A percentile compares a stretch with the other conserved stretches of the same genome.
Conservation (phyloP, 2,888 invertebrate species). For the Microdon myrmicae region DNA sequence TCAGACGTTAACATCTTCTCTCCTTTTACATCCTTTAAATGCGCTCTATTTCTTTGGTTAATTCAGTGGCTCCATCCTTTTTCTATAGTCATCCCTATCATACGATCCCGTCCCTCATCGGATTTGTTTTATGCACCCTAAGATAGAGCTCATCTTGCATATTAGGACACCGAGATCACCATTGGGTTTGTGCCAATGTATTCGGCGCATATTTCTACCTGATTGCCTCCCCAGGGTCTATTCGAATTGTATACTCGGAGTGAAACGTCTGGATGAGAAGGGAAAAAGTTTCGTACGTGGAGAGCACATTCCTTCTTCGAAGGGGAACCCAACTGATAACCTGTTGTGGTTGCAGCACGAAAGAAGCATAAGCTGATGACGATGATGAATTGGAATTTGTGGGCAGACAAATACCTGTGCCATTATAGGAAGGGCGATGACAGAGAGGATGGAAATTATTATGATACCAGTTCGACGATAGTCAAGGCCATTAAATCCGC, state of each 20-base stretch:
- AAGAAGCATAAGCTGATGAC: slow-evolving; percentile 21
- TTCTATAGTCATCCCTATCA: too few species aligned
- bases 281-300: too few species aligned
- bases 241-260: slow-evolving; percentile 3
- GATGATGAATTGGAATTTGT: slow-evolving; percentile 45
- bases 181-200: too few species aligned
- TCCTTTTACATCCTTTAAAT: too few species aligned
- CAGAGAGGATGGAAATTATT: slow-evolving; percentile 18
- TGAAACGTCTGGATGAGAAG: not conserved
- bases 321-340: slow-evolving; percentile 50
- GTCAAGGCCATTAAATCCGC: slow-evolving; percentile 44
- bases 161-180: slow-evolving; percentile 47
- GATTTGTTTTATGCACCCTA: slow-evolving; percentile 43
- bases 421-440: too few species aligned
- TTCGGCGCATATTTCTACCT: slow-evolving; percentile 26
- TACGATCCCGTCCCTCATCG: too few species aligned
- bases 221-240: slow-evolving; percentile 24
- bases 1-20: too few species aligned
- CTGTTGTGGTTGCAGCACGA: slow-evolving; percentile 31
- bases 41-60: too few species aligned
- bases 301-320: too few species aligned
- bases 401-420: slow-evolving; percentile 16
- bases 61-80: too few species aligned
- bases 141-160: slow-evolving; percentile 45
- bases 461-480: too few species aligned